A percentile compares a stretch with the other conserved stretches of the same genome.
These are phyloP conservation scores for Drosophila rhopaloa DNA, from an alignment of 1,140 invertebrate species.

Conservation along the genomic window DNA sequence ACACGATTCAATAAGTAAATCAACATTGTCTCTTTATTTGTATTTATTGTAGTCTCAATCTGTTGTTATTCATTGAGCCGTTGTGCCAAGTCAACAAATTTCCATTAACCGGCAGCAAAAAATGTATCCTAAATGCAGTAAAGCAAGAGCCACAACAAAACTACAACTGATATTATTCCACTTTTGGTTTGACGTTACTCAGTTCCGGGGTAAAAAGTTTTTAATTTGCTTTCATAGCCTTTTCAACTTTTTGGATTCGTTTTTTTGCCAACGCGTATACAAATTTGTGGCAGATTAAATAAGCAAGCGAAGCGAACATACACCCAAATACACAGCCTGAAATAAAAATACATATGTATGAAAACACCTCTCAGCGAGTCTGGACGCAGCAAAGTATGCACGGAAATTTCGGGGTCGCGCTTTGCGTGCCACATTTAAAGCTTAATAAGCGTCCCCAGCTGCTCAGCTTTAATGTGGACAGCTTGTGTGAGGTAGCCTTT, in stretches of 20 bases:
- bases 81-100: slow-evolving; percentile 30
- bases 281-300: slow-evolving; percentile 82
- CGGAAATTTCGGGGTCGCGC: slow-evolving; percentile 58
- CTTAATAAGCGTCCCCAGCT: slow-evolving; percentile 29
- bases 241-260: slow-evolving; percentile 46
- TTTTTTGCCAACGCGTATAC: slow-evolving; percentile 57
- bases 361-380: slow-evolving; percentile 20
- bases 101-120: slow-evolving; percentile 13
- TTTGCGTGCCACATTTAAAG: slow-evolving; percentile 58
- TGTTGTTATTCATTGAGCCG: slow-evolving; percentile 3
- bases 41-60: slow-evolving; percentile 9
- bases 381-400: slow-evolving; percentile 67
- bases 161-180: slow-evolving; percentile 45
- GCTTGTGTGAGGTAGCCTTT: not conserved
- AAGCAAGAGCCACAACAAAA: slow-evolving; percentile 18
- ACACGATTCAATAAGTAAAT: not conserved
- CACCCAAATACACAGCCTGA: slow-evolving; percentile 7
- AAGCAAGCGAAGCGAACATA: slow-evolving; percentile 59
- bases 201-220: slow-evolving; percentile 52
- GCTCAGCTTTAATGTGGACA: slow-evolving; percentile 32
- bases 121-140: slow-evolving; percentile 6
- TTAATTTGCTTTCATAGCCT: slow-evolving; percentile 72
- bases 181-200: slow-evolving; percentile 44
- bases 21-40: not conserved
- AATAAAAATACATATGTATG: slow-evolving; percentile 14